These are phyloP conservation scores for Yponomeuta evonymella DNA, from an alignment of 2,888 invertebrate genomes.

Conservation along the genomic window DNA sequence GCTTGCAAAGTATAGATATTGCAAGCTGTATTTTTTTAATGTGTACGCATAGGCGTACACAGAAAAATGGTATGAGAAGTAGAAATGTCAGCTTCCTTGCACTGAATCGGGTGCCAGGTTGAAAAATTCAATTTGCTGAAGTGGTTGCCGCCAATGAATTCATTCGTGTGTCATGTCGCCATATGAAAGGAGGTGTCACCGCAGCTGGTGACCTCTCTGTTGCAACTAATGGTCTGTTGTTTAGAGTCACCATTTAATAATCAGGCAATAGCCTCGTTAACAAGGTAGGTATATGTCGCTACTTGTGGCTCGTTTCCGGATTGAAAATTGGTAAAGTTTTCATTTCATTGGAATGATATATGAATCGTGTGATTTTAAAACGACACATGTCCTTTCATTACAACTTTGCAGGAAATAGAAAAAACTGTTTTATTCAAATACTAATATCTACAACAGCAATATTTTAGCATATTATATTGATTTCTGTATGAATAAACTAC, in stretches of 20 bases:
- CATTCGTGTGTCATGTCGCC: conserved; percentile 1
- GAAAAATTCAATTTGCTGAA: conserved; percentile 1
- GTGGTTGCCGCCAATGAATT: background rate
- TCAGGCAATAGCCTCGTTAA: background rate
- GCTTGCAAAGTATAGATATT: too few relatives aligned
- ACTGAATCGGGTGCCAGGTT: background rate
- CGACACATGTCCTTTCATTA: too few relatives aligned
- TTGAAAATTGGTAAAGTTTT: conserved; percentile 2
- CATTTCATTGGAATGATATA: background rate
- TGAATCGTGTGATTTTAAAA: background rate
- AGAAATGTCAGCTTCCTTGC: background rate
- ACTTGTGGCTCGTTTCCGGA: background rate
- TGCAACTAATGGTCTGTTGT: background rate
- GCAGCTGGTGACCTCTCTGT: background rate
- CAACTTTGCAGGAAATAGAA: too few relatives aligned
- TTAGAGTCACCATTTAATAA: background rate
- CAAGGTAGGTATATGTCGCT: background rate
- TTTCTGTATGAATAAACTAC: too few relatives aligned
- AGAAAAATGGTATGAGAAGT: too few relatives aligned
- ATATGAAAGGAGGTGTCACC: background rate
- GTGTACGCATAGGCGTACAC: too few relatives aligned
- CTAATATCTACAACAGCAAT: too few relatives aligned
- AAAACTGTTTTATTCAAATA: too few relatives aligned
- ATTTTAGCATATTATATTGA: too few relatives aligned
- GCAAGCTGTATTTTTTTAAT: too few relatives aligned